phyloP scores from a whole-genome alignment of 2,888 invertebrate genomes.

The Thera britannica region DNA sequence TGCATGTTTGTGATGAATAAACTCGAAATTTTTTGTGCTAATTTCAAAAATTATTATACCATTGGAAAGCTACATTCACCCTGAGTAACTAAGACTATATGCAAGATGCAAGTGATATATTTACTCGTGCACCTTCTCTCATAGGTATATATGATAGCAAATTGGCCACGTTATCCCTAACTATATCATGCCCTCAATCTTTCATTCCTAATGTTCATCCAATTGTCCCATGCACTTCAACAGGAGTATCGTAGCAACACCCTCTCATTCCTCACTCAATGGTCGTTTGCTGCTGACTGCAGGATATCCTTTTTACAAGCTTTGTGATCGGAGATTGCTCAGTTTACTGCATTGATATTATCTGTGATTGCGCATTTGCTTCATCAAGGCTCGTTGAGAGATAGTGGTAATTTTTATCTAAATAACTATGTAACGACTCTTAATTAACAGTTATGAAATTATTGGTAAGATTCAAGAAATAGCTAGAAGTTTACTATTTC shows the following conservation, averaged over 20 bases:
- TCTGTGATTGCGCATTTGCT: constrained; percentile 44
- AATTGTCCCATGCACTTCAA: constrained; percentile 39
- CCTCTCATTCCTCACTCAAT: constrained; percentile 46
- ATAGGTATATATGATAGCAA: neutral
- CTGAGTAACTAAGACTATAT: too few species aligned
- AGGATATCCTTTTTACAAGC: constrained; percentile 72
- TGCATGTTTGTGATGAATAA: too few species aligned
- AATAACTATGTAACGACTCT: too few species aligned
- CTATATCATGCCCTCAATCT: constrained; percentile 20
- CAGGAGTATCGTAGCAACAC: constrained; percentile 58
- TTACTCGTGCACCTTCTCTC: too few species aligned
- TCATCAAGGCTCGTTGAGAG: constrained; percentile 10
- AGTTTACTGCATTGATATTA: constrained; percentile 57
- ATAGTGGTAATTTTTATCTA: neutral
- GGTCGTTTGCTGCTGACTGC: constrained; percentile 38
- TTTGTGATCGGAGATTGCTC: constrained; percentile 64
- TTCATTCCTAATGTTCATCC: constrained; percentile 23
- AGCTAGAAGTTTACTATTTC: too few species aligned
- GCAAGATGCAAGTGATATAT: too few species aligned
- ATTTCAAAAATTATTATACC: too few species aligned
- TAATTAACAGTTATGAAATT: too few species aligned
- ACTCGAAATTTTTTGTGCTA: too few species aligned
- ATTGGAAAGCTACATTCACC: too few species aligned
- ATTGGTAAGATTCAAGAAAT: too few species aligned
- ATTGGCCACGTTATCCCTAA: constrained; percentile 3